Base-by-base conservation (phyloP, 2,113 vertebrate genomes). In the Puntigrus tetrazona region DNA sequence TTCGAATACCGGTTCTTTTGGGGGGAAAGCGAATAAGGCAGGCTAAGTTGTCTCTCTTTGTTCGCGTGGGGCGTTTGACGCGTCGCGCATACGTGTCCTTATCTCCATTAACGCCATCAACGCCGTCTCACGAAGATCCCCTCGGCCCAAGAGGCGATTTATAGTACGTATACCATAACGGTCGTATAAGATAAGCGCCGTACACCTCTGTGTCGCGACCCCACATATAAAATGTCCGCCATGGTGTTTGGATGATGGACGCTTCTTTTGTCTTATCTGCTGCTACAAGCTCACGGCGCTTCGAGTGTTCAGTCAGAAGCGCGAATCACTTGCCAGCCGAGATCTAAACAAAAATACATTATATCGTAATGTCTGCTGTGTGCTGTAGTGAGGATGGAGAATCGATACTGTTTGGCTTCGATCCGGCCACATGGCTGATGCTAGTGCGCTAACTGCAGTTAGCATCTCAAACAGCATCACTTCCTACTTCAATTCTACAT, bases 351-450 rank as follows among this genome's bases (percentile, higher is more conserved):
- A 6, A 29, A 1, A 65, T 2, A 0, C 2, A 65, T 47, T 16
- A 0, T 20, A 2, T 75, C n/a, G n/a, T 22, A 5, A 7, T 45
- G 38, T 1, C 1, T 43, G 10, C 14, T 50, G 29, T n/a, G 50
- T 34, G 5, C 31, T 38, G 31, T n/a, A 38, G 31, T 20, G 27
- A 29, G 29, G 18, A 14, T 47, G 25, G 25, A 63, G 25, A 31
- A 5, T 18, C 27, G 18, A 27, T 8, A 4, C 5, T 80, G 78
- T 80, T 80, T 94, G 94, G 93, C 94, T 84, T 55, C 45, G 86
- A 87, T 94, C 93, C 93, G 94, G 92, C 93, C 95, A 95, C 96
- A 96, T 96, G 95, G 94, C 91, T 88, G 67, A 73, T 55, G 89
- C 45, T 85, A 86, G 29, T 14, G 11, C 25, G 82, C 86, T 88